Evolutionary conservation across 2,797 vertebrate species (phyloP).

Genomic region (Macrochelys suwanniensis): DNA sequence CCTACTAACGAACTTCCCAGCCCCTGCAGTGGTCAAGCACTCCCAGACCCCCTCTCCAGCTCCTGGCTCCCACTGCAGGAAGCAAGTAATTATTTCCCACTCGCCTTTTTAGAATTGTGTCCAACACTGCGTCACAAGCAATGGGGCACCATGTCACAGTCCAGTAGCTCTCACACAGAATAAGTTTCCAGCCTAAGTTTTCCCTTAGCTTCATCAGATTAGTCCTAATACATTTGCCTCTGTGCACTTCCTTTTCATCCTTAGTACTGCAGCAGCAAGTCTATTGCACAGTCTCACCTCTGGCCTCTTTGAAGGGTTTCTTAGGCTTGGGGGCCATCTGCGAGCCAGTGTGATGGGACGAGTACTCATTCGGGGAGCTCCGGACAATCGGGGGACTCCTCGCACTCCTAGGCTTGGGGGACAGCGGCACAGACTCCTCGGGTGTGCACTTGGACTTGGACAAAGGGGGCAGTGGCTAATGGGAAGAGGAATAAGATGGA

Average conservation of each 20-base stretch:
- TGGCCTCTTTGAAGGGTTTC: too few relatives aligned
- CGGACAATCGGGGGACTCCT: fast-evolving
- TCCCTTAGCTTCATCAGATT: neutral
- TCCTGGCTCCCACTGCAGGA: neutral
- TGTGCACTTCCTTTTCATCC: neutral
- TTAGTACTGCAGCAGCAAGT: neutral
- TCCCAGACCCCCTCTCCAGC: neutral
- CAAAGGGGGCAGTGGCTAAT: fast-evolving
- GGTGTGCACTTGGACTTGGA: too few relatives aligned
- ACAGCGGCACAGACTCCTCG: neutral
- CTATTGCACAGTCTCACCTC: slow-evolving; percentile 2
- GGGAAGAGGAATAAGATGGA: fast-evolving
- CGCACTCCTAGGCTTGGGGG: neutral
- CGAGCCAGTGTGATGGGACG: fast-evolving
- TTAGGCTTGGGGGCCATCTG: neutral
- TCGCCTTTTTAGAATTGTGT: neutral
- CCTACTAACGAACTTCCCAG: neutral
- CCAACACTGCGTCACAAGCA: neutral
- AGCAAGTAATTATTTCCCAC: neutral
- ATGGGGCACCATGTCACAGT: neutral
- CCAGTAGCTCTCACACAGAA: neutral
- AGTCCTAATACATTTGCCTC: neutral
- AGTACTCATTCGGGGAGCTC: neutral
- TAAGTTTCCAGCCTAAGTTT: neutral
- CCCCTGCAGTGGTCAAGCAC: neutral